Conservation (phyloP, 2,888 invertebrate species). For the Andrena bicolor region DNA sequence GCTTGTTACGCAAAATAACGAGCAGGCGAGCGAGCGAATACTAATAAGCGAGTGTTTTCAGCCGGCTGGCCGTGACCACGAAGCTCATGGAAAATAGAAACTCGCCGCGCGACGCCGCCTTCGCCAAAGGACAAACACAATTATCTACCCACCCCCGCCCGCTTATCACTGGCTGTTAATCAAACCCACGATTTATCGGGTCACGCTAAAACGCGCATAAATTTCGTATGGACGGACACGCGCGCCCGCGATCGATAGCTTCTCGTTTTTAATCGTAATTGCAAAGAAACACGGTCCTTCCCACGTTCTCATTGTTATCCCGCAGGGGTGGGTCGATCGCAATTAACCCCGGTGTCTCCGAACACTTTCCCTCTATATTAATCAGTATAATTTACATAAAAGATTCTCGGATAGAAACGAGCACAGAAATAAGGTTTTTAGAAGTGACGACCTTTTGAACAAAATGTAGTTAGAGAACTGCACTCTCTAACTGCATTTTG, state of each 20-base stretch:
- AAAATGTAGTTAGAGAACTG: too few species aligned
- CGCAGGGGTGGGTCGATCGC: too few species aligned
- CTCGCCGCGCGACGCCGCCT: constrained; percentile 28
- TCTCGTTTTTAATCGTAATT: constrained; percentile 15
- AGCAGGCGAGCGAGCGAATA: constrained; percentile 40
- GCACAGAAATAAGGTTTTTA: too few species aligned
- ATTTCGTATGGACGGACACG: constrained; percentile 19
- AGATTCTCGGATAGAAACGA: too few species aligned
- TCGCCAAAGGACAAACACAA: constrained; percentile 54
- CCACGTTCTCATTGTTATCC: too few species aligned
- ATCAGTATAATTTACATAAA: too few species aligned
- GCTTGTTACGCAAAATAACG: constrained; percentile 60
- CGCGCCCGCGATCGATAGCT: constrained; percentile 31
- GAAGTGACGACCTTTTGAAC: too few species aligned
- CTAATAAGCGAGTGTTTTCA: constrained; percentile 54
- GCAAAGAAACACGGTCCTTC: background rate
- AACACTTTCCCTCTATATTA: too few species aligned
- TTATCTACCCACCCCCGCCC: constrained; percentile 22
- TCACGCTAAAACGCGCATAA: constrained; percentile 9
- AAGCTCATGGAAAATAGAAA: constrained; percentile 56
- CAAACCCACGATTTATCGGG: constrained; percentile 37
- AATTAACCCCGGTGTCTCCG: too few species aligned
- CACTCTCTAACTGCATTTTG: too few species aligned
- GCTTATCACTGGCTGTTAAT: constrained; percentile 49
- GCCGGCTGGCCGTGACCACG: constrained; percentile 60